Base-by-base conservation (phyloP, 2,888 invertebrate genomes). In the Acleris laterana region DNA sequence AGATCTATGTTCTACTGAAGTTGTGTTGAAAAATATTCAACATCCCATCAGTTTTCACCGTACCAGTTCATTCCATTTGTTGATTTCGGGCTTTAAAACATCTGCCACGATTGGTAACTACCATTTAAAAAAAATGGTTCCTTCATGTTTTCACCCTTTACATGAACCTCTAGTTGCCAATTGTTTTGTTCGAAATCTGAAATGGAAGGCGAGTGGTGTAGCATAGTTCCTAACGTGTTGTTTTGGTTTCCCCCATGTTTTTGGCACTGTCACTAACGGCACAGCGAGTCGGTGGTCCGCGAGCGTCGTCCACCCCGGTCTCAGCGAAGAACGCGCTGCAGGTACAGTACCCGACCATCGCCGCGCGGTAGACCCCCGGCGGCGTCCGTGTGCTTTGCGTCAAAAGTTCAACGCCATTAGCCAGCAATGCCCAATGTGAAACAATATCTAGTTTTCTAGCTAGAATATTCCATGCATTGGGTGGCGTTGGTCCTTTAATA, bases 271-370 rank as follows among this genome's bases (percentile, higher is more conserved):
- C 85, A 90, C 90, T 92, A 91, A 72, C 71, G 68, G 53, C 68
- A 68, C 90, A 92, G 90, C 87, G 91, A 82, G 90, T 93, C 82
- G 87, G 93, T 77, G 89, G 93, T 75, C 90, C 94, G 73, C 93
- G 94, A 82, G 90, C 93, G 77, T 84, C 94, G 65, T 89, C 94
- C 80, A 93, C 94, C 72, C 94, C 94, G 73, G 87, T 94, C 74
- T 93, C 94, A 72, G 93, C 94, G 75, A 94, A 94, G 91, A 94
- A 94, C 81, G 94, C 95, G 71, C 90, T 95, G 68, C 95, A 95
- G 95, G 95, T 95, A 94, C 94, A 89, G 85, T 94, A 93, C 83
- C 81, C 90, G 72, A 88, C 89, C 69, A 89, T 91, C 79, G 91
- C 89, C 71, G 90, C 90, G 80, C 90, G 93, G 88, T 93, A 93